Evolutionary conservation across 2,888 invertebrate species (phyloP).

Genomic region (Acanthosepion esculentum): DNA sequence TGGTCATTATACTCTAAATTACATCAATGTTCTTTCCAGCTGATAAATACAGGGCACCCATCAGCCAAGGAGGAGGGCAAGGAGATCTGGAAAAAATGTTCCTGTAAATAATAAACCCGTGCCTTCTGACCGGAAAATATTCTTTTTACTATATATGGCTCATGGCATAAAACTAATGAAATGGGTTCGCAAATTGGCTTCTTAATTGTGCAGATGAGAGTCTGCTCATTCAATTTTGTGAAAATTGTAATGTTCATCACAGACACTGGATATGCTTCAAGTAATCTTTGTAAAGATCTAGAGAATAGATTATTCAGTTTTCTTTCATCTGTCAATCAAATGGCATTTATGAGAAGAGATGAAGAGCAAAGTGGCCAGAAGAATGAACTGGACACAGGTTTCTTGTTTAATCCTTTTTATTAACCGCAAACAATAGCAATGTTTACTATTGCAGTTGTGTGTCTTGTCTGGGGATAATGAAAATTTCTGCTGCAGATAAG

Average conservation of each 20-base stretch:
- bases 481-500: too few species aligned
- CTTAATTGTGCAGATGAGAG: neutral
- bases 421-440: too few species aligned
- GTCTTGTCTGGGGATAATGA: too few species aligned
- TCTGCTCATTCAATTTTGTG: neutral
- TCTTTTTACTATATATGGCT: neutral
- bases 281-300: neutral
- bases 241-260: neutral
- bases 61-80: neutral
- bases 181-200: neutral
- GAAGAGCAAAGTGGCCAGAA: neutral
- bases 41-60: neutral
- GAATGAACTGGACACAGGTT: too few species aligned
- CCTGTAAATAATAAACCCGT: neutral
- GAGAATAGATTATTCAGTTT: neutral
- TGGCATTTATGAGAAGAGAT: neutral
- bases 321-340: neutral
- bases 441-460: too few species aligned
- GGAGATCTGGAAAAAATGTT: neutral
- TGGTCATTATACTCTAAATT: slow-evolving; percentile 1
- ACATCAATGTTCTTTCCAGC: neutral
- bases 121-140: neutral
- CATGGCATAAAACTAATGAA: neutral
- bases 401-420: too few species aligned
- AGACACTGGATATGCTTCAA: neutral